These are phyloP conservation scores for Drosophila equinoxialis DNA, from an alignment of 1,140 invertebrate genomes.

Conservation along the genomic window DNA sequence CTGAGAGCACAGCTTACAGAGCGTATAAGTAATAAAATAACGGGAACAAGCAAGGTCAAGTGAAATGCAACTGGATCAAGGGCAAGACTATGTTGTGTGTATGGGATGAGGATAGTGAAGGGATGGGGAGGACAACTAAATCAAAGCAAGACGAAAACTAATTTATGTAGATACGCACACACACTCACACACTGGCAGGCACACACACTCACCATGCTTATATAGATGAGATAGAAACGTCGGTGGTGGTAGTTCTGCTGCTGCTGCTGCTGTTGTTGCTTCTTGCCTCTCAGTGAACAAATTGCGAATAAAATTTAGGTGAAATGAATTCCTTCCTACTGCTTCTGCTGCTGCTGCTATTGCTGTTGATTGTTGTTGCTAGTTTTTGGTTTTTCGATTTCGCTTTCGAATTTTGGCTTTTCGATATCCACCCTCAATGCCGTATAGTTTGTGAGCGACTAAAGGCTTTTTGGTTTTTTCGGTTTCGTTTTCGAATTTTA, in stretches of 20 bases:
- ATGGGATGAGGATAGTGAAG: background rate
- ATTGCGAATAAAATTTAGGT: slow-evolving; percentile 50
- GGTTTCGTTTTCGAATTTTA: slow-evolving; percentile 42
- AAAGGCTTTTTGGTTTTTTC: slow-evolving; percentile 66
- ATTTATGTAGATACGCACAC: slow-evolving; percentile 31
- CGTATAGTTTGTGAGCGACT: slow-evolving; percentile 69
- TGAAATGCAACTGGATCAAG: slow-evolving; percentile 49
- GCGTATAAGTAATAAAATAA: slow-evolving; percentile 2
- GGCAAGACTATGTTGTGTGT: slow-evolving; percentile 9
- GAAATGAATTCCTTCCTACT: slow-evolving; percentile 28
- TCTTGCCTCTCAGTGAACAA: slow-evolving; percentile 51
- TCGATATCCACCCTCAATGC: slow-evolving; percentile 50
- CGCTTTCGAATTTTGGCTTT: slow-evolving; percentile 41
- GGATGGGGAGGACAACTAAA: slow-evolving; percentile 33
- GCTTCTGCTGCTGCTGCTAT: background rate
- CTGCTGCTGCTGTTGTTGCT: slow-evolving; percentile 42
- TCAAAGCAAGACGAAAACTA: slow-evolving; percentile 41
- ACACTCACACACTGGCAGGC: slow-evolving; percentile 9
- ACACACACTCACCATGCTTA: slow-evolving; percentile 69
- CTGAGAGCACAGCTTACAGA: slow-evolving; percentile 18
- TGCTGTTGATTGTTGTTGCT: slow-evolving; percentile 24
- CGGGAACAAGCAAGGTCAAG: slow-evolving; percentile 45
- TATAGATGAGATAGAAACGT: slow-evolving; percentile 67
- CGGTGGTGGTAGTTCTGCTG: slow-evolving; percentile 24
- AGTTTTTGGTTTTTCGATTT: slow-evolving; percentile 28